Percentiles rank a stretch among this genome's conserved stretches.
Conservation (phyloP, 2,797 vertebrate species). For the Ispidina picta region DNA sequence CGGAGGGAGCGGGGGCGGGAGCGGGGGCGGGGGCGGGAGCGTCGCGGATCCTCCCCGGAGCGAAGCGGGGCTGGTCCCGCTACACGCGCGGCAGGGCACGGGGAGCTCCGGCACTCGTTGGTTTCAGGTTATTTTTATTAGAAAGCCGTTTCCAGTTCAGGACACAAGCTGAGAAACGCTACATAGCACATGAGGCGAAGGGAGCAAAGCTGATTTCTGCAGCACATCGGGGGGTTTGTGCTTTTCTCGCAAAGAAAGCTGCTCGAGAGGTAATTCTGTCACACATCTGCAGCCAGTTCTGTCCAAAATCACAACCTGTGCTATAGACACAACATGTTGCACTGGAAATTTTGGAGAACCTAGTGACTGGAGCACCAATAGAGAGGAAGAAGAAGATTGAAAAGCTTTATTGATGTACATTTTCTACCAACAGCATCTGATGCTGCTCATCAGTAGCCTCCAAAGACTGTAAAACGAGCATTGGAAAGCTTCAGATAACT, state of each 20-base stretch:
- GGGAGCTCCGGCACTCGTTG: background rate
- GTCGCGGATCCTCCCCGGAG: background rate
- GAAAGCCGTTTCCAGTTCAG: constrained; percentile 17
- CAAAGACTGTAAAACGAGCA: background rate
- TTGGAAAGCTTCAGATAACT: background rate
- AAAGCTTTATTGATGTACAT: constrained; percentile 2
- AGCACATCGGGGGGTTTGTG: background rate
- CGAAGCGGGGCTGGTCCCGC: background rate
- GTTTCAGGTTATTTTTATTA: constrained; percentile 66
- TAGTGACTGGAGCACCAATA: constrained; percentile 21
- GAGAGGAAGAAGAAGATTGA: constrained; percentile 3
- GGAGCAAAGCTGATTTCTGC: constrained; percentile 1
- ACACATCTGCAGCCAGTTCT: background rate
- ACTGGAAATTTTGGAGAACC: background rate
- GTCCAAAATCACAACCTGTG: background rate
- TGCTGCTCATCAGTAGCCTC: background rate
- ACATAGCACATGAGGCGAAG: background rate
- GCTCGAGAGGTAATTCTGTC: background rate
- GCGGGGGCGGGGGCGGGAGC: too few species aligned
- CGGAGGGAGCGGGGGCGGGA: too few species aligned
- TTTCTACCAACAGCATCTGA: background rate
- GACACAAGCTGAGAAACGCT: background rate
- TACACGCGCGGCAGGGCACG: background rate
- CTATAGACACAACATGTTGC: background rate
- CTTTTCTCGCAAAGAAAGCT: background rate